Evolutionary conservation across 2,113 vertebrate genomes (phyloP).

Genomic region (Amia ocellicauda): DNA sequence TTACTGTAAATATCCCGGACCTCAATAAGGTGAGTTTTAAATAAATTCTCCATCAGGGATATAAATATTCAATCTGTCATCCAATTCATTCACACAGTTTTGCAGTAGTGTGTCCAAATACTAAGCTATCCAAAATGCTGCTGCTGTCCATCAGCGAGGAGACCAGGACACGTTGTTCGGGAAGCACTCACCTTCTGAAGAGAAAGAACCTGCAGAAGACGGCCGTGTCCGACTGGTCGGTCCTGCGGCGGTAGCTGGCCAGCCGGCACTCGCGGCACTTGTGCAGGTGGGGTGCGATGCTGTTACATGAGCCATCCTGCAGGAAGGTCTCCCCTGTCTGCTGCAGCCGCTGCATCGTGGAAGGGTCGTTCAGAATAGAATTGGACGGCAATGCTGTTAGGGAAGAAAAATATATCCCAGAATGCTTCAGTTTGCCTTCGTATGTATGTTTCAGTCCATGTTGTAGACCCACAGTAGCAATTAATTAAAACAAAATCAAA

Average conservation of each 20-base stretch:
- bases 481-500: no score
- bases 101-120: no score
- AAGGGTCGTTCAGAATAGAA: slow-evolving; percentile 61
- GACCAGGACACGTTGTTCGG: no score
- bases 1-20: background rate
- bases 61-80: no score
- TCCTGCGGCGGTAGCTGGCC: slow-evolving; percentile 68
- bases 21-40: background rate
- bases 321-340: slow-evolving; percentile 68
- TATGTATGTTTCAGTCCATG: no score
- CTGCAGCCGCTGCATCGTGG: slow-evolving; percentile 65
- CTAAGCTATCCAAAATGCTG: no score
- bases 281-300: slow-evolving; percentile 64
- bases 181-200: slow-evolving; percentile 61
- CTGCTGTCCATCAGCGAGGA: no score
- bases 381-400: slow-evolving; percentile 52
- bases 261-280: slow-evolving; percentile 71
- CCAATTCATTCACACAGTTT: no score
- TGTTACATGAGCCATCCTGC: slow-evolving; percentile 70
- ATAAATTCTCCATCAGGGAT: slow-evolving; percentile 12
- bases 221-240: slow-evolving; percentile 64
- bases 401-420: background rate
- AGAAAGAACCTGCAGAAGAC: slow-evolving; percentile 78
- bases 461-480: no score
- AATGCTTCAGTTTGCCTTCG: no score